phyloP scores from a whole-genome alignment of 2,113 vertebrate species.

The Lethenteron camtschaticum region DNA sequence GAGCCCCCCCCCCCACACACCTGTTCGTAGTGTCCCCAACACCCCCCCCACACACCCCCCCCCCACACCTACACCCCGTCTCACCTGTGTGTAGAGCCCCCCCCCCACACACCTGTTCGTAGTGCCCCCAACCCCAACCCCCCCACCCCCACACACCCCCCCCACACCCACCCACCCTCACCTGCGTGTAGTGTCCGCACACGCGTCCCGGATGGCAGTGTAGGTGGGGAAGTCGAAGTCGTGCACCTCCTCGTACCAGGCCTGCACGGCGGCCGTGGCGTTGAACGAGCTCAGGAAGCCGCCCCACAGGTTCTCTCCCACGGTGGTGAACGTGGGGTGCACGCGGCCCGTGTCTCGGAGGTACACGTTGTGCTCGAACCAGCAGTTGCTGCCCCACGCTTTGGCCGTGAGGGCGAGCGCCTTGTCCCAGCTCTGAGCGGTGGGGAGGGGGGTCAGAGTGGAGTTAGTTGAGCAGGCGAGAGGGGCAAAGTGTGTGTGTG shows the following conservation, averaged over 20 bases:
- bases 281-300: slow-evolving; percentile 21
- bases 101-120: too few species aligned
- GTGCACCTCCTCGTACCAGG: slow-evolving; percentile 20
- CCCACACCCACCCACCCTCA: slow-evolving; percentile 8
- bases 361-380: slow-evolving; percentile 15
- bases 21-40: too few species aligned
- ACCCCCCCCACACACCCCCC: too few species aligned
- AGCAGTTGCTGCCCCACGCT: slow-evolving; percentile 28
- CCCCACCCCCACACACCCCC: too few species aligned
- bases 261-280: slow-evolving; percentile 14
- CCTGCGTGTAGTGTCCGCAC: slow-evolving; percentile 30
- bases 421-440: slow-evolving; percentile 25
- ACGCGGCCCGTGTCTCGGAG: slow-evolving; percentile 14
- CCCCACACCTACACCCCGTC: too few species aligned
- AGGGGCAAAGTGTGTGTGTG: slow-evolving; percentile 6
- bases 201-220: slow-evolving; percentile 1
- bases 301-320: slow-evolving; percentile 33
- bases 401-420: slow-evolving; percentile 28
- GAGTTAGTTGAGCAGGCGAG: neutral
- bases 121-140: too few species aligned
- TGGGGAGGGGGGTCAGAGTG: neutral
- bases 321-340: slow-evolving; percentile 19
- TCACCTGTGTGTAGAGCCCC: too few species aligned
- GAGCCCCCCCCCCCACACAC: too few species aligned
- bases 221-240: slow-evolving; percentile 18